Evolutionary conservation across 2,888 invertebrate genomes (phyloP), one percentile per base, ranked within the genome.

Genomic region (Apamea crenata): DNA sequence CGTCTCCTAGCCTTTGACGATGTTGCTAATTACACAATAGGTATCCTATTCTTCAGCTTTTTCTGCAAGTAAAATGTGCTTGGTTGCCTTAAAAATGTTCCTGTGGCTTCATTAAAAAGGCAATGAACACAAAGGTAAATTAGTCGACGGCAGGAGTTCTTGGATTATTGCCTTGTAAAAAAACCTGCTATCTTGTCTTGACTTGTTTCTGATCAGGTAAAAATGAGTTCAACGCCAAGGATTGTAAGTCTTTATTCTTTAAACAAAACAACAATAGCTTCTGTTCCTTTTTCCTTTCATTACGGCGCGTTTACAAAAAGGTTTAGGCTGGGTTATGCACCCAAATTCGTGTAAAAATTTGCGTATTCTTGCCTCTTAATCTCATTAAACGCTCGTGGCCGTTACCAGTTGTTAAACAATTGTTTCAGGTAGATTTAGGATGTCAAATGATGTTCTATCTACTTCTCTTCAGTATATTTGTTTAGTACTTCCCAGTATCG

Each of bases 141-240:
- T 65, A 78, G 77, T 70, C 74, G 59, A 40, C 63, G 18, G 53
- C 75, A 68, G 32, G 66, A 77, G 66, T 70, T 79, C 73, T 74
- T 71, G 70, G 67, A 77, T 72, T 77, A 79, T 66, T 63, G 40
- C 59, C 56, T 40, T 79, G 56, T 69, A 70, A 77, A 79, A 82
- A 69, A 89, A 79, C 14, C 44, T 67, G 63, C 61, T 50, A 21
- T 83, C 91, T 87, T 91, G 93, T 93, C 90, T 90, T 80, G 87
- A 91, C 92, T 88, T 92, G 93, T 92, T 90, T 81, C 82, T 84
- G 85, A 79, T 87, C 93, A 93, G 93, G 93, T 93, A 93, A 91
- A 90, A 91, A 89, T 86, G 73, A 86, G 84, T 82, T 86, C 85
- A 89, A 90, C 86, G 87, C 83, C 79, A 84, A 84, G 86, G 81